Conservation (phyloP, 1,140 invertebrate genomes). For the Drosophila guanche region DNA sequence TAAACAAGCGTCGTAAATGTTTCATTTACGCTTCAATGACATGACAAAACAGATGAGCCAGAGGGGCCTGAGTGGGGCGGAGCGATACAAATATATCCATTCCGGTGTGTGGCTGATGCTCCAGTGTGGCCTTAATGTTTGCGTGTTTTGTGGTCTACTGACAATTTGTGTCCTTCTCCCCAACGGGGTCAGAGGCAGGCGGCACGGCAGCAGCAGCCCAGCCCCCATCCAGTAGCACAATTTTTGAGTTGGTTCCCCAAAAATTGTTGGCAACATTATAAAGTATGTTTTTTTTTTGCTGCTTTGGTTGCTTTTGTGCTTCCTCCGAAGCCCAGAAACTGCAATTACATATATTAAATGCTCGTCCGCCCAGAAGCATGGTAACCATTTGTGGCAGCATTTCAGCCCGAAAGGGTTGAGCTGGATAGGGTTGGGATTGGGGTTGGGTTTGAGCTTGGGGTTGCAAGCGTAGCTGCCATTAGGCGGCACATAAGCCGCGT, state of each 20-base stretch:
- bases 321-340: conserved; percentile 45
- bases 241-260: conserved; percentile 44
- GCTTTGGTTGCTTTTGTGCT: conserved; percentile 2
- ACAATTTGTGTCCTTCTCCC: conserved; percentile 47
- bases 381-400: conserved; percentile 49
- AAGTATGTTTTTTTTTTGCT: conserved; percentile 6
- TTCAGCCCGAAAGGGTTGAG: conserved; percentile 2
- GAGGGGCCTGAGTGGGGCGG: background rate
- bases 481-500: conserved; percentile 58
- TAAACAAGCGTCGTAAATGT: conserved; percentile 81
- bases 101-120: background rate
- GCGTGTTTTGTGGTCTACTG: conserved; percentile 72
- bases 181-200: too few relatives aligned
- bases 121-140: conserved; percentile 60
- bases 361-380: conserved; percentile 40
- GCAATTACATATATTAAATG: conserved; percentile 68
- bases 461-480: conserved; percentile 10
- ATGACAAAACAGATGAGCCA: conserved; percentile 54
- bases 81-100: background rate
- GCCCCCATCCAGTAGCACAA: background rate
- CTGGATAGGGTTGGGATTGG: too few relatives aligned
- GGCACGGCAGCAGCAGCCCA: too few relatives aligned
- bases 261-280: conserved; percentile 51
- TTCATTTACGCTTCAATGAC: conserved; percentile 80
- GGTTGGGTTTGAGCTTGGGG: background rate